phyloP scores from a whole-genome alignment of 2,113 vertebrate genomes.

The Guaruba guarouba region DNA sequence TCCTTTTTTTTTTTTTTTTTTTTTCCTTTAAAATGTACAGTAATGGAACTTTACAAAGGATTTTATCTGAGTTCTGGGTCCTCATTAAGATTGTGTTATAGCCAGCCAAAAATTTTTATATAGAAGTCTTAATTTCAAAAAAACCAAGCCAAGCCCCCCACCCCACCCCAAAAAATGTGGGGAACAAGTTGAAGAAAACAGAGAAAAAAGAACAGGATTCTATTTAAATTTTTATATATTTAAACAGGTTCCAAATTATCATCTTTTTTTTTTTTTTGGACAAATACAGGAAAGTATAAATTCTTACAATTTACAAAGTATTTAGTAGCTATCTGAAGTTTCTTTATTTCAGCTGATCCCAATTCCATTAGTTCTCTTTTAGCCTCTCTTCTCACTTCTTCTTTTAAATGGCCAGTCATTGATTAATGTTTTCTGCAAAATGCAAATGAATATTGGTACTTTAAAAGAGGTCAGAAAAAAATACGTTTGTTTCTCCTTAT shows the following conservation, averaged over 20 bases:
- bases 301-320: neutral
- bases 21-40: neutral
- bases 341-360: neutral
- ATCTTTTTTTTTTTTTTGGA: neutral
- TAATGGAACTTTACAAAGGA: neutral
- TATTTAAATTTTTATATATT: neutral
- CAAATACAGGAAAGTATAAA: neutral
- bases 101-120: neutral
- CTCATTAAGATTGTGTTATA: neutral
- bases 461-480: neutral
- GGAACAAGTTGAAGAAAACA: neutral
- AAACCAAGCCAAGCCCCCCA: accelerated
- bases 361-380: neutral
- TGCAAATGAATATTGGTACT: neutral
- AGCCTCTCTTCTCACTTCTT: neutral
- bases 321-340: neutral
- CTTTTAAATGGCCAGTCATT: neutral
- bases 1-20: neutral
- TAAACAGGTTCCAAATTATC: neutral
- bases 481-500: neutral
- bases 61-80: neutral
- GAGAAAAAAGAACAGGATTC: neutral
- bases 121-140: neutral
- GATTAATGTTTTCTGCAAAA: neutral
- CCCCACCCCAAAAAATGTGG: neutral